Conservation (phyloP, 2,888 invertebrate genomes). For the Xestia xanthographa region DNA sequence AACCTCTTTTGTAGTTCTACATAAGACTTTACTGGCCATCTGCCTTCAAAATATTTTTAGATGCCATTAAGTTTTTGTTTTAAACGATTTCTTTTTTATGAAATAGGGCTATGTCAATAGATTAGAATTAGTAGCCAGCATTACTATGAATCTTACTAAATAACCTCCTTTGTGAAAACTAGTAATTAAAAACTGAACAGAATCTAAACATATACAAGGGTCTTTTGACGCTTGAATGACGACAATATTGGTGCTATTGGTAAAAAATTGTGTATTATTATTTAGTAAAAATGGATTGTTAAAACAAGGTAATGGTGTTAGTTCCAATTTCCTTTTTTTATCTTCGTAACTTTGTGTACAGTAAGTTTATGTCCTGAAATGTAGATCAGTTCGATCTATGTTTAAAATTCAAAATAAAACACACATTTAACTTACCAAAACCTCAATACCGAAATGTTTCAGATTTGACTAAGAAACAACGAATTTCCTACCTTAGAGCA, state of each 20-base stretch:
- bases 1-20: not conserved
- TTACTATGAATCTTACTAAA: no score
- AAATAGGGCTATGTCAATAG: no score
- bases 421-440: not conserved
- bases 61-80: not conserved
- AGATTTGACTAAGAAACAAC: slow-evolving; percentile 1
- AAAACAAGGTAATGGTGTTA: not conserved
- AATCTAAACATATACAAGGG: not conserved
- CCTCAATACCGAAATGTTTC: not conserved
- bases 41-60: not conserved
- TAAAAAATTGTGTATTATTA: no score
- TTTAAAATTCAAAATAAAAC: not conserved
- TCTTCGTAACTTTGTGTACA: not conserved
- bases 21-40: no score
- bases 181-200: no score
- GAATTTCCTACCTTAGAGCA: not conserved
- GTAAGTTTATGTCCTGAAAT: not conserved
- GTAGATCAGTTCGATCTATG: not conserved
- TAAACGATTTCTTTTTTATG: not conserved
- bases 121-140: no score
- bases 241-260: no score
- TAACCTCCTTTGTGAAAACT: not conserved
- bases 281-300: not conserved
- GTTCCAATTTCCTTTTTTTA: not conserved
- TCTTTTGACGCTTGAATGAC: not conserved